Conservation (phyloP, 1,140 invertebrate species). For the Orchesella cincta region DNA sequence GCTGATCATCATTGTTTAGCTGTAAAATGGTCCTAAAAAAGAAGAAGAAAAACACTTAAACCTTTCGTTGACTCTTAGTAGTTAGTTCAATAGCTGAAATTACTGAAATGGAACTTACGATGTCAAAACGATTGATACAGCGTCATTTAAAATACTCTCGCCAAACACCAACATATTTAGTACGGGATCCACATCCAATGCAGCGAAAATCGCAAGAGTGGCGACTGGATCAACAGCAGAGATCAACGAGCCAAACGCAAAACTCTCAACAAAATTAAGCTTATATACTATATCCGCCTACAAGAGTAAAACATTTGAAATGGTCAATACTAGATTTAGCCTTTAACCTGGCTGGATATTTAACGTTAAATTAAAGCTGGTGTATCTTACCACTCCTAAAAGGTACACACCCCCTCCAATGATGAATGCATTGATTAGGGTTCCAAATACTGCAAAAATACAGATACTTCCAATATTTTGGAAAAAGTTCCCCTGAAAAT, state of each 20-base stretch:
- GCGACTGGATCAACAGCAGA: conserved; percentile 99
- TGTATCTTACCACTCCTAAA: conserved; percentile 71
- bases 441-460: conserved; percentile 96
- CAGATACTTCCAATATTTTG: conserved; percentile 74
- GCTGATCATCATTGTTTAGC: conserved; percentile 71
- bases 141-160: conserved; percentile 97
- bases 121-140: conserved; percentile 95
- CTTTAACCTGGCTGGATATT: background rate
- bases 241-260: conserved; percentile 96
- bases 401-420: conserved; percentile 94
- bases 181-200: conserved; percentile 90
- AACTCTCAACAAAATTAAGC: conserved; percentile 91
- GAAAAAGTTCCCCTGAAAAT: conserved; percentile 84
- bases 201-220: conserved; percentile 97
- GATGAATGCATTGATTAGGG: conserved; percentile 89
- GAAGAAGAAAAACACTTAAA: background rate
- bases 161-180: conserved; percentile 99
- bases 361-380: conserved; percentile 14
- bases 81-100: conserved; percentile 64
- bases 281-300: conserved; percentile 77
- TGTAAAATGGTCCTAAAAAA: conserved; percentile 61
- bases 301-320: conserved; percentile 47
- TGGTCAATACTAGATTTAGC: conserved; percentile 12
- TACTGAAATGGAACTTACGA: conserved; percentile 65
- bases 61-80: conserved; percentile 23